These are phyloP conservation scores for Cyprinodon tularosa DNA, from an alignment of 2,113 vertebrate species.

Conservation along the genomic window DNA sequence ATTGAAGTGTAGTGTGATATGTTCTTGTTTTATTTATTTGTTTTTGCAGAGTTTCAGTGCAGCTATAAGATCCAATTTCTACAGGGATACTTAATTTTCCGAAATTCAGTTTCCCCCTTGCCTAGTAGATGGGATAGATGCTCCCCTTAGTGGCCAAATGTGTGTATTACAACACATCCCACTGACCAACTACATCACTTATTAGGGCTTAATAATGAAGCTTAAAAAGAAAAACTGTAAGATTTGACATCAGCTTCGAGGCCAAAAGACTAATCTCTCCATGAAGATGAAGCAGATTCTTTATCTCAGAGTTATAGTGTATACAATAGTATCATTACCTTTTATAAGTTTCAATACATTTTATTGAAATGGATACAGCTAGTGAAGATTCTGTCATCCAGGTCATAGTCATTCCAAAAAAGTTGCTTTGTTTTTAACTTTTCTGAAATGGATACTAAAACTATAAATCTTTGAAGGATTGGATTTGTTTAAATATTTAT, in stretches of 20 bases:
- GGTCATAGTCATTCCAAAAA: too few relatives aligned
- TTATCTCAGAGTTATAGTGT: constrained; percentile 3
- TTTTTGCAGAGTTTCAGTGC: background rate
- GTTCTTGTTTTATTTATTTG: background rate
- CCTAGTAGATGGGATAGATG: constrained; percentile 4
- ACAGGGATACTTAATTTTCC: background rate
- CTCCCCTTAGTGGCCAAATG: constrained; percentile 29
- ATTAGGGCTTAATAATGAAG: background rate
- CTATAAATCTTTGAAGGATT: constrained; percentile 25
- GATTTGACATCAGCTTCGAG: background rate
- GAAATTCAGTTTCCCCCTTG: background rate
- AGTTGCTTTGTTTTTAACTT: too few relatives aligned
- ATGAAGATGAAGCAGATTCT: background rate
- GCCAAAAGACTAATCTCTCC: background rate
- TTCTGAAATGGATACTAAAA: background rate
- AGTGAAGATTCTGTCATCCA: too few relatives aligned
- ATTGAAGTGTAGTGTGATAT: background rate
- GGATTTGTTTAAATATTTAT: background rate
- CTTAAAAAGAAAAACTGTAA: background rate
- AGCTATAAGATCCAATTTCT: background rate
- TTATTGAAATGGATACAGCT: background rate
- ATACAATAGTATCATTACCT: constrained; percentile 11
- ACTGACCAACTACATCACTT: background rate
- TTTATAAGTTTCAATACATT: constrained; percentile 34
- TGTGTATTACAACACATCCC: background rate